These are phyloP conservation scores for Hippopotamyrus pictus DNA, from an alignment of 2,797 vertebrate genomes.

Conservation along the genomic window DNA sequence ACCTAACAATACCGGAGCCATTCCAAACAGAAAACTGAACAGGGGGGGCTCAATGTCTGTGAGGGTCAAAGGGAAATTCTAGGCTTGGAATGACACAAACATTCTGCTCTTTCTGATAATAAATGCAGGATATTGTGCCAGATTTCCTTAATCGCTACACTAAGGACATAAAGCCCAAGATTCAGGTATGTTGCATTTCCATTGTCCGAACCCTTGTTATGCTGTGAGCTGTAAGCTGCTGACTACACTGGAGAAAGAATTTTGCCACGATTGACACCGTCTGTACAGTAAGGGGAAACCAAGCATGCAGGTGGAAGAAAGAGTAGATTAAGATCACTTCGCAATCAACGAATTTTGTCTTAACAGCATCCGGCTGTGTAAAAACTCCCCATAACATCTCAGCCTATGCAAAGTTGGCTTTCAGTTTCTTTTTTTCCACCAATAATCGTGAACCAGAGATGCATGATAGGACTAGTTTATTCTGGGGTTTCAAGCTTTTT, in stretches of 20 bases:
- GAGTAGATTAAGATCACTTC: background rate
- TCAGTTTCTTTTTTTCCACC: conserved; percentile 9
- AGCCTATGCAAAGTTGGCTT: conserved; percentile 32
- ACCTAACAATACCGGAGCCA: background rate
- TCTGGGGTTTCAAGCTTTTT: background rate
- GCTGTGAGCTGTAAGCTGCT: background rate
- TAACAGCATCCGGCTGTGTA: conserved; percentile 35
- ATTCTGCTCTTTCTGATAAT: conserved; percentile 1
- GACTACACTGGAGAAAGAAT: background rate
- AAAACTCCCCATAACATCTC: background rate
- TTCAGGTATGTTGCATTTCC: conserved; percentile 21
- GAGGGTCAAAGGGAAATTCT: conserved; percentile 32
- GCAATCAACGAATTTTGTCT: background rate
- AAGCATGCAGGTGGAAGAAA: background rate
- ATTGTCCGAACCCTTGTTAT: background rate
- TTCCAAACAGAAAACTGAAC: conserved; percentile 12
- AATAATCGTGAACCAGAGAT: conserved; percentile 36
- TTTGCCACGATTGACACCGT: background rate
- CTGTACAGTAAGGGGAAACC: background rate
- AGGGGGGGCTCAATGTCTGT: background rate
- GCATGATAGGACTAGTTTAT: conserved; percentile 29
- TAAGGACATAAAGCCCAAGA: background rate
- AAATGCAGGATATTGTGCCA: conserved; percentile 19
- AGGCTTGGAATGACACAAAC: conserved; percentile 23
- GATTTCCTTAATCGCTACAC: background rate